Evolutionary conservation across 2,888 invertebrate genomes (phyloP), one percentile per base, ranked within the genome.

Genomic region (Griposia aprilina): DNA sequence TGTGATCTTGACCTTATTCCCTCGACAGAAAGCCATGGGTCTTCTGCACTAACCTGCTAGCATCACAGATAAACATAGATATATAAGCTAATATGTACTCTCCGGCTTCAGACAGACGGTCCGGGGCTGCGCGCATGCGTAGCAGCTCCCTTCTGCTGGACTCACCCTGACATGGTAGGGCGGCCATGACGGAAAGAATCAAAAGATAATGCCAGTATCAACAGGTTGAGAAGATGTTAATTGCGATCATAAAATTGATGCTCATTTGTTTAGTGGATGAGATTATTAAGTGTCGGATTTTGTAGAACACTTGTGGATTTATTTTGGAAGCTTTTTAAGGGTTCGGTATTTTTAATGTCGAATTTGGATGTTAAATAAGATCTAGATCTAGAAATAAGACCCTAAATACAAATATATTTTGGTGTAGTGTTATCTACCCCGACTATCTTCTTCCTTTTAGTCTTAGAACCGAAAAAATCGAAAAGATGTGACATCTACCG

Each of bases 221-320:
- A 91, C 92, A 91, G 92, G 92, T 92, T 84, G 82, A 71, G 72
- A 36, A n/a, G 30, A 15, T 45, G 52, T 78, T 81, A 83, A 85
- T 81, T 73, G 66, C 0, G 45, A 52, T 70, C 57, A 70, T 89
- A 36, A 69, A 78, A 78, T 74, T 74, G 57, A 78, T 76, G 55
- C 5, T 41, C 26, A 63, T 76, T 75, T 80, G 45, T 67, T 76
- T 69, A 50, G 7, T 62, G 17, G 30, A 20, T 60, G 13, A 17
- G 30, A 13, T 70, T 68, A 67, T 48, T 52, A 60, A 20, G 20
- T 73, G 66, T 17, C 23, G 23, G 41, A n/a, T 59, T 41, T 48
- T 30, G 8, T 62, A 30, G 20, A n/a, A 41, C 11, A 26, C 11
- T 66, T 70, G 17, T 45, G 8, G 23, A 41, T 50, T 63, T 60